Base-by-base conservation (phyloP, 2,113 vertebrate species). In the Parotia lawesii region DNA sequence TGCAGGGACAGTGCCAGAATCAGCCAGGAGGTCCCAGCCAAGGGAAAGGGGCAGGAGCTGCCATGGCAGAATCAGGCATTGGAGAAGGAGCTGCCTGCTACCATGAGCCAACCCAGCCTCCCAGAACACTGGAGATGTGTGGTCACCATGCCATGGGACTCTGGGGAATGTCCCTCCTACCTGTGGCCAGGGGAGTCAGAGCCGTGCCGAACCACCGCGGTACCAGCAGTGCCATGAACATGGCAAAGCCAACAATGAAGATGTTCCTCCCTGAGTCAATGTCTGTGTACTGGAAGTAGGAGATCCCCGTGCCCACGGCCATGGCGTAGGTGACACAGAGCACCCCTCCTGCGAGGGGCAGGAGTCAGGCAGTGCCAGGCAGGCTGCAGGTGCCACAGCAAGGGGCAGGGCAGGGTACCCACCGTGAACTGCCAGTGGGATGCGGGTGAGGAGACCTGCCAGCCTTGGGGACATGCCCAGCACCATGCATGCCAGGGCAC, bases 191-290 rank as follows among this genome's bases (percentile, higher is more conserved):
- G 40, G 94, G 93, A 53, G 75, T 53, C 0, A 97, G 94, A 33
- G 97, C 83, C 0, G 58, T 45, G 42, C 90, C 5, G 15, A 99
- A 96, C 98, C 98, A 98, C 45, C 97, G 96, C 0, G 98, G 98
- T 69, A 98, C 92, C 82, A 99, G 95, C 53, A 99, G 92, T 0
- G 98, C 98, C 98, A 98, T 99, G 96, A 99, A 99, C 94, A 98
- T 96, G 69, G 98, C 89, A 25, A 99, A 99, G 60, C 98, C 98
- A 0, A 98, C 98, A 25, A 98, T 98, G 96, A 99, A 99, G 95
- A 98, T 98, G 85, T 99, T 99, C 48, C 98, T 97, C 11, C 98
- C 98, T 0, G 98, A 99, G 94, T 99, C 98, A 12, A 98, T 98
- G 90, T 99, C 97, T 1, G 98, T 96, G 20, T 98, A 97, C 88